Evolutionary conservation across 2,797 vertebrate species (phyloP).

Genomic region (Notoglanidium macrostoma): DNA sequence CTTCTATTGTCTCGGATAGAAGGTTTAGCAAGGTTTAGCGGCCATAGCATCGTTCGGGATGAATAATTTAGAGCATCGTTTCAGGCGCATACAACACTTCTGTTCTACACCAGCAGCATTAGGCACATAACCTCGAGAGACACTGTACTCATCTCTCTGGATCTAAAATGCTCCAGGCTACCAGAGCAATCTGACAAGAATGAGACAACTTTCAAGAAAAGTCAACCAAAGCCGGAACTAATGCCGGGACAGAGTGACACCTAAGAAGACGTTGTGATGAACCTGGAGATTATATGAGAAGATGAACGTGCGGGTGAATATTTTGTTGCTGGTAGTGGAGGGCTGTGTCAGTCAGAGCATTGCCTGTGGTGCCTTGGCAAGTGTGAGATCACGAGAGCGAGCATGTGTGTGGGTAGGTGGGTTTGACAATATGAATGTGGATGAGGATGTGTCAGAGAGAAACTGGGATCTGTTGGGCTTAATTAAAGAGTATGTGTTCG

Average conservation of each 20-base stretch:
- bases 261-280: slow-evolving; percentile 7
- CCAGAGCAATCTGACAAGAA: slow-evolving; percentile 12
- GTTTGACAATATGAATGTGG: slow-evolving; percentile 43
- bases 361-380: slow-evolving; percentile 20
- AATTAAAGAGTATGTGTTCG: slow-evolving; percentile 55
- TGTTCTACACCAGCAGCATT: slow-evolving; percentile 77
- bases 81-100: slow-evolving; percentile 63
- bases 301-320: slow-evolving; percentile 24
- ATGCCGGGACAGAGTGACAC: neutral
- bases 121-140: slow-evolving; percentile 67
- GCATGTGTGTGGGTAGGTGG: slow-evolving; percentile 39
- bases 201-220: slow-evolving; percentile 28
- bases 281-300: slow-evolving; percentile 36
- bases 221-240: neutral
- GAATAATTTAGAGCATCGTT: slow-evolving; percentile 69
- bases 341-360: slow-evolving; percentile 29
- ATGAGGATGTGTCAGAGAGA: slow-evolving; percentile 43
- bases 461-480: slow-evolving; percentile 46
- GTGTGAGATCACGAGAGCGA: neutral
- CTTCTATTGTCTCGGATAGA: slow-evolving; percentile 45
- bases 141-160: slow-evolving; percentile 41
- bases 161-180: slow-evolving; percentile 18
- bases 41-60: slow-evolving; percentile 66
- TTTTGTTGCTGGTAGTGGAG: slow-evolving; percentile 23
- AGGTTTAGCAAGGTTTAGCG: slow-evolving; percentile 53